Conservation (phyloP, 2,797 vertebrate species). For the Parotocinclus haroldoi region DNA sequence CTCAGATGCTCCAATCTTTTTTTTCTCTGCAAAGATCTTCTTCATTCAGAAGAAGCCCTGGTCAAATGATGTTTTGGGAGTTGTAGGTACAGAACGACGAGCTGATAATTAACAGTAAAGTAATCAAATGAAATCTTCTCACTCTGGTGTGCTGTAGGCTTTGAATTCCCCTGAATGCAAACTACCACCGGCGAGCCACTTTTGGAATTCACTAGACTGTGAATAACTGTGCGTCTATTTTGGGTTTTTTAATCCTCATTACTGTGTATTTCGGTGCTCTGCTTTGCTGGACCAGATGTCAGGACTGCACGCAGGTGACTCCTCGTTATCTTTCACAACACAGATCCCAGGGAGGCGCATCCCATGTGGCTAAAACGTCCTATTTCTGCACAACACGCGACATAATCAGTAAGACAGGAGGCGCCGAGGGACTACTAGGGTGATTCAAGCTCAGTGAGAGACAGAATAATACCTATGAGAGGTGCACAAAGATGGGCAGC, state of each 20-base stretch:
- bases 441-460: too few relatives aligned
- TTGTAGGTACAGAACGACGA: too few relatives aligned
- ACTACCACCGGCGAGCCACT: not conserved
- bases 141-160: not conserved
- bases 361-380: constrained; percentile 23
- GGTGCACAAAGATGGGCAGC: too few relatives aligned
- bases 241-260: constrained; percentile 14
- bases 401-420: constrained; percentile 12
- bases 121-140: too few relatives aligned
- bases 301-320: constrained; percentile 25
- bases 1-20: too few relatives aligned
- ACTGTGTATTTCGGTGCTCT: constrained; percentile 21
- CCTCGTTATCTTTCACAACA: constrained; percentile 37
- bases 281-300: constrained; percentile 38
- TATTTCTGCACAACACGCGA: constrained; percentile 11
- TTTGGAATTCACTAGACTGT: not conserved
- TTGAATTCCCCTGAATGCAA: not conserved
- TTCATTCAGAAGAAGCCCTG: too few relatives aligned
- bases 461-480: too few relatives aligned
- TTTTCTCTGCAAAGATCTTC: too few relatives aligned
- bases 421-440: too few relatives aligned
- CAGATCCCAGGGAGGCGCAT: constrained; percentile 26
- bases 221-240: constrained; percentile 10
- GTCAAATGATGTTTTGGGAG: too few relatives aligned
- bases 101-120: too few relatives aligned